Conservation (phyloP, 2,888 invertebrate genomes). For the Charanyca ferruginea region DNA sequence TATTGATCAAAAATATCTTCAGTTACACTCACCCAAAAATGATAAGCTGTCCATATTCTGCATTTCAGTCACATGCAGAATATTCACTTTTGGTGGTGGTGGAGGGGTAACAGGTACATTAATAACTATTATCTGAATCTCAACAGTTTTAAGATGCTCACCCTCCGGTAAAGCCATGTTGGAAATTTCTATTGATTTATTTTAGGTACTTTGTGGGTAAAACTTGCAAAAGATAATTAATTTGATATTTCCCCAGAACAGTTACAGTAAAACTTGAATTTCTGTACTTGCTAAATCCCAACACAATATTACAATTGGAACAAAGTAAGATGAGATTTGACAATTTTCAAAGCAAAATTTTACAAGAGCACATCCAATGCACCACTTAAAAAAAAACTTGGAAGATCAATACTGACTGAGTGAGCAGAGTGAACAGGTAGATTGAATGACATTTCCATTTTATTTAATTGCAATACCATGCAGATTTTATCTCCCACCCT, state of each 20-base stretch:
- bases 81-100: slow-evolving; percentile 20
- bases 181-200: slow-evolving; percentile 13
- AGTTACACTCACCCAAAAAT: slow-evolving; percentile 15
- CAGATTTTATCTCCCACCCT: slow-evolving; percentile 27
- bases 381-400: neutral
- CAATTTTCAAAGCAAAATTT: neutral
- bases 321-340: neutral
- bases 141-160: neutral
- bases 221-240: neutral
- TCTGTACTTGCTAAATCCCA: neutral
- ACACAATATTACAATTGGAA: neutral
- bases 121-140: slow-evolving; percentile 26
- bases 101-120: neutral
- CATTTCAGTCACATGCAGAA: neutral
- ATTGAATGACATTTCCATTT: slow-evolving; percentile 36
- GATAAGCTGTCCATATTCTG: neutral
- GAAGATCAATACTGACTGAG: slow-evolving; percentile 42
- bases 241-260: neutral
- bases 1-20: neutral
- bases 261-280: neutral
- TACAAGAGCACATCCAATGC: slow-evolving; percentile 10
- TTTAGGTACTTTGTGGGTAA: neutral
- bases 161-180: slow-evolving; percentile 18
- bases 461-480: slow-evolving; percentile 40
- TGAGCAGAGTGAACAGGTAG: slow-evolving; percentile 2